Evolutionary conservation across 2,113 vertebrate species (phyloP).

Genomic region (Apus apus): DNA sequence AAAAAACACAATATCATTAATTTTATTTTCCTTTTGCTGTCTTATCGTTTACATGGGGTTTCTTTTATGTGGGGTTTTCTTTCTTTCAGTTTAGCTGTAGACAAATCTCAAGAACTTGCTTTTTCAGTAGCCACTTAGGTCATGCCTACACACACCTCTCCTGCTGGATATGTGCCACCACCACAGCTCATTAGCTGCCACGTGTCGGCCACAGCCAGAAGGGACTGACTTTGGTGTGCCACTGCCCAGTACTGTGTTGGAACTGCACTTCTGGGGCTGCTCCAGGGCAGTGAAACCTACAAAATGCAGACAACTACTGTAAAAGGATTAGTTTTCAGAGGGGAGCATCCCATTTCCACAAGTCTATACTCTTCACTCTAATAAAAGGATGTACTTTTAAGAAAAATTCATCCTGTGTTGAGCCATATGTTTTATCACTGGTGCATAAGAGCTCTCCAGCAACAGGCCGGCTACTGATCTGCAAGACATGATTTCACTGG

Average conservation of each 20-base stretch:
- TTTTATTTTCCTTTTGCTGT: neutral
- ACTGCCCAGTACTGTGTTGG: no score
- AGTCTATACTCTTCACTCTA: neutral
- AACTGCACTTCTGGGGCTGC: neutral
- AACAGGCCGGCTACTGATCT: neutral
- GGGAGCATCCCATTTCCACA: neutral
- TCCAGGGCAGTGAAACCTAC: neutral
- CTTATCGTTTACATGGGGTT: neutral
- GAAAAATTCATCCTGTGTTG: neutral
- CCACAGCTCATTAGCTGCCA: accelerated
- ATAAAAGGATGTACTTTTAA: neutral
- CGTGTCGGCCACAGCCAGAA: accelerated
- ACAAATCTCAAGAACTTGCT: neutral
- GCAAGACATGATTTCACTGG: neutral
- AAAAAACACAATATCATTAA: neutral
- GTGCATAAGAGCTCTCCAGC: neutral
- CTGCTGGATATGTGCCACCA: neutral
- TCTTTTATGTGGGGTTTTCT: neutral
- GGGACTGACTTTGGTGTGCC: accelerated
- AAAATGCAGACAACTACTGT: neutral
- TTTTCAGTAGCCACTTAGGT: neutral
- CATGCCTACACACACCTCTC: neutral
- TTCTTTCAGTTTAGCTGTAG: neutral
- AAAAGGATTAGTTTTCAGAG: neutral
- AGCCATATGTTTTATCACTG: neutral